Conservation (phyloP, 1,140 invertebrate genomes). For the Frieseomelitta varia region DNA sequence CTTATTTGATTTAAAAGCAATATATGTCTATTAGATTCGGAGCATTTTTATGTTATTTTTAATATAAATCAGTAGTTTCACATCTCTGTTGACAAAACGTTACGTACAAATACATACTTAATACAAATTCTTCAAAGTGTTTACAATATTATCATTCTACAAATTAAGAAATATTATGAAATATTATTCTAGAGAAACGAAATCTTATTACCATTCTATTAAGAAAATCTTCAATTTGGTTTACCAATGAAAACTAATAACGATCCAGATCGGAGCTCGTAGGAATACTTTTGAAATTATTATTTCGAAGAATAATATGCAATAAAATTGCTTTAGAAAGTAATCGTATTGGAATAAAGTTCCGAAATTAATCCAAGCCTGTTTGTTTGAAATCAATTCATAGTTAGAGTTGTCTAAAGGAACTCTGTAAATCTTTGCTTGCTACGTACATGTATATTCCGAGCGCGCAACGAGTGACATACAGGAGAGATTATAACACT, state of each 20-base stretch:
- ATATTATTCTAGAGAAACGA: too few species aligned
- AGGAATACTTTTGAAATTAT: too few species aligned
- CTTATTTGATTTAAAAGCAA: background rate
- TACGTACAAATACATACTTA: too few species aligned
- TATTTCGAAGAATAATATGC: too few species aligned
- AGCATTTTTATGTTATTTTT: background rate
- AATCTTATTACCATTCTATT: too few species aligned
- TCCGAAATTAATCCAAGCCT: background rate
- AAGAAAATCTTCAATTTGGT: too few species aligned
- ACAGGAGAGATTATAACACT: constrained; percentile 34
- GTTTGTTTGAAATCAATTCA: background rate
- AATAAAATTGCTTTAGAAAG: background rate
- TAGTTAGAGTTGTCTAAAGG: too few species aligned
- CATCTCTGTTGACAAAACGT: background rate
- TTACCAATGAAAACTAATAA: too few species aligned
- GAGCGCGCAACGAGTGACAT: background rate
- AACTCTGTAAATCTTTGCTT: background rate
- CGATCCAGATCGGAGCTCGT: too few species aligned
- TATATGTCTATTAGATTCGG: background rate
- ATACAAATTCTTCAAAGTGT: too few species aligned
- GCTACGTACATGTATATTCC: background rate
- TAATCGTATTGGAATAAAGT: background rate
- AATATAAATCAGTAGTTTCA: background rate
- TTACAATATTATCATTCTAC: too few species aligned
- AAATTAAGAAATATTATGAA: too few species aligned